Evolutionary conservation across 1,140 invertebrate genomes (phyloP).

Genomic region (Riptortus pedestris): DNA sequence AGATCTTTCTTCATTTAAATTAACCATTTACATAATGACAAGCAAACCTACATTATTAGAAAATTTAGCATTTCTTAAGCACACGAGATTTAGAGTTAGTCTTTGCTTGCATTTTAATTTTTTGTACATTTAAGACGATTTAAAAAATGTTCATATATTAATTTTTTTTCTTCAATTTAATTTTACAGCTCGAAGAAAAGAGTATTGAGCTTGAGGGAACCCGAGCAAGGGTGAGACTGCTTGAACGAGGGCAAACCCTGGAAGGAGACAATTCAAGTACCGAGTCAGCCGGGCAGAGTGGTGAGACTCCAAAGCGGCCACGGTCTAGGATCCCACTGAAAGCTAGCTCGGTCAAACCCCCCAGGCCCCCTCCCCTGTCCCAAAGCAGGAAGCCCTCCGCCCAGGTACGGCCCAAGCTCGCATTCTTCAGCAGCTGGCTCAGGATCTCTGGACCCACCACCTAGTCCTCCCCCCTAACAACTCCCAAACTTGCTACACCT

Average conservation of each 20-base stretch:
- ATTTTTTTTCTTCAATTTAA: neutral
- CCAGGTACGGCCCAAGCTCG: slow-evolving; percentile 12
- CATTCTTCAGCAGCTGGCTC: slow-evolving; percentile 7
- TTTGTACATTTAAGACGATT: too few relatives aligned
- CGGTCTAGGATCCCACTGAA: slow-evolving; percentile 19
- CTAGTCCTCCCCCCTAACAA: neutral
- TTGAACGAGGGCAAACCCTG: slow-evolving; percentile 41
- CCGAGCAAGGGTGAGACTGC: slow-evolving; percentile 54
- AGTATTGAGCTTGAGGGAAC: slow-evolving; percentile 73
- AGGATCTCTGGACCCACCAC: slow-evolving; percentile 4
- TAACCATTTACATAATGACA: too few relatives aligned
- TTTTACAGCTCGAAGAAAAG: slow-evolving; percentile 59
- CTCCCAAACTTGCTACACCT: neutral
- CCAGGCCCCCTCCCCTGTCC: neutral
- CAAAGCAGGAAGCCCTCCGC: neutral
- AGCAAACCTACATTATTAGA: too few relatives aligned
- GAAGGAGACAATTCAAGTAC: neutral
- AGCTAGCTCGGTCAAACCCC: neutral
- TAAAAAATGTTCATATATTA: too few relatives aligned
- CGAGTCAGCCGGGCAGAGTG: neutral
- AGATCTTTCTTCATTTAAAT: too few relatives aligned
- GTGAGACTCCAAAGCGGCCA: neutral
- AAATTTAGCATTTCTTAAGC: too few relatives aligned
- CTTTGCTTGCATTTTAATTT: too few relatives aligned
- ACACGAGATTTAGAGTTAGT: too few relatives aligned